Evolutionary conservation across 2,113 vertebrate species (phyloP), one percentile per base, ranked within the genome.

Genomic region (Camelus bactrianus): DNA sequence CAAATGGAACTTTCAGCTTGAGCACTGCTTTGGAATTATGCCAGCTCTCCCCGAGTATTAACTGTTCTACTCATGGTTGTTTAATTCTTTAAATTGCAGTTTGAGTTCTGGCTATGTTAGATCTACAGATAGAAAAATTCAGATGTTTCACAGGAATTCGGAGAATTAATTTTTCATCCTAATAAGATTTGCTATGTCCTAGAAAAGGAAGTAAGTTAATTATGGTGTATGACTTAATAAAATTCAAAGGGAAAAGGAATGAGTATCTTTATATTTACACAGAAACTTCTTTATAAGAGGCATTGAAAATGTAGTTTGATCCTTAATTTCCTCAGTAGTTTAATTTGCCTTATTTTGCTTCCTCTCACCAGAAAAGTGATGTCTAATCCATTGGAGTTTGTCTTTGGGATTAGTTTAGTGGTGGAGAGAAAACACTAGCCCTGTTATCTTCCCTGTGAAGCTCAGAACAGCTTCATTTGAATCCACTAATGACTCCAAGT

Each of bases 51-150:
- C n/a, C 42, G 48, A 70, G 28, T 81, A 54, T 95, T n/a, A 92
- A 79, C 62, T 88, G 24, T 6, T 91, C 48, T 77, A 22, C 8
- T 46, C 75, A 73, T 54, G 35, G 19, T 48, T 88, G 22, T 76
- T 56, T 70, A 89, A 52, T 77, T 86, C 38, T 81, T 35, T 48
- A 94, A 76, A 84, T 24, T 84, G 8, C 14, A 62, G 24, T 64
- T 88, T 91, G 38, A 94, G 87, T 89, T 93, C 54, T 35, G 32
- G 28, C 16, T 94, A 72, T 86, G 92, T 97, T 86, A 84, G 15
- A 92, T 30, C 22, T 65, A 84, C 8, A 28, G 15, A 28, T 22
- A 92, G 14, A 96, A 93, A 50, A 42, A 77, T 89, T 89, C n/a
- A 89, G 26, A 50, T 84, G 22, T 67, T 93, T 94, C 62, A 62